phyloP scores from a whole-genome alignment of 1,140 invertebrate genomes.

The Drosophila seguyi region DNA sequence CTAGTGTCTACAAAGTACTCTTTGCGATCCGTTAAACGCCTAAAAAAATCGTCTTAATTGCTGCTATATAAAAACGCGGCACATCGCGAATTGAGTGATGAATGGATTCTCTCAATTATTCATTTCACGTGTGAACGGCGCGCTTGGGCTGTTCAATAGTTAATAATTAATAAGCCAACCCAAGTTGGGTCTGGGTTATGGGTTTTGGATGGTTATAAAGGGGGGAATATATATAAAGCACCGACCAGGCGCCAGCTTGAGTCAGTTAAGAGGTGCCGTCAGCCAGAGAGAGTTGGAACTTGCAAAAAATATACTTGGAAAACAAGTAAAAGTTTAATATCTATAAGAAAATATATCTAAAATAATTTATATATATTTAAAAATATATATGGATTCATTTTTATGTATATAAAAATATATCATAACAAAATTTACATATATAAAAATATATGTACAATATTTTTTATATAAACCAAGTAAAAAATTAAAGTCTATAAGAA shows the following conservation, averaged over 20 bases:
- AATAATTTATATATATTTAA: not conserved
- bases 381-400: too few species aligned
- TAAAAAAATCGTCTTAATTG: slow-evolving; percentile 22
- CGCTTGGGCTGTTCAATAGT: slow-evolving; percentile 21
- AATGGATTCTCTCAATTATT: slow-evolving; percentile 35
- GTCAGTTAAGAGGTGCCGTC: slow-evolving; percentile 6
- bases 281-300: not conserved
- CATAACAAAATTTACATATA: too few species aligned
- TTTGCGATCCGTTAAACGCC: slow-evolving; percentile 8
- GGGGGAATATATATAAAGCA: slow-evolving; percentile 9
- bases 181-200: not conserved
- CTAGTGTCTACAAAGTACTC: not conserved
- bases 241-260: not conserved
- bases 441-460: too few species aligned
- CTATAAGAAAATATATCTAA: not conserved
- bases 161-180: slow-evolving; percentile 33
- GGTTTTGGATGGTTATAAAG: not conserved
- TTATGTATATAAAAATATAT: too few species aligned
- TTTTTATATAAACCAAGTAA: not conserved
- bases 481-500: not conserved
- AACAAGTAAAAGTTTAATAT: not conserved
- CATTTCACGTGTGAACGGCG: slow-evolving; percentile 51
- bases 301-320: not conserved
- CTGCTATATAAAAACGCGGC: slow-evolving; percentile 17
- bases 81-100: slow-evolving; percentile 8